phyloP scores from a whole-genome alignment of 2,113 vertebrate genomes.

The Marcusenius ussheri region DNA sequence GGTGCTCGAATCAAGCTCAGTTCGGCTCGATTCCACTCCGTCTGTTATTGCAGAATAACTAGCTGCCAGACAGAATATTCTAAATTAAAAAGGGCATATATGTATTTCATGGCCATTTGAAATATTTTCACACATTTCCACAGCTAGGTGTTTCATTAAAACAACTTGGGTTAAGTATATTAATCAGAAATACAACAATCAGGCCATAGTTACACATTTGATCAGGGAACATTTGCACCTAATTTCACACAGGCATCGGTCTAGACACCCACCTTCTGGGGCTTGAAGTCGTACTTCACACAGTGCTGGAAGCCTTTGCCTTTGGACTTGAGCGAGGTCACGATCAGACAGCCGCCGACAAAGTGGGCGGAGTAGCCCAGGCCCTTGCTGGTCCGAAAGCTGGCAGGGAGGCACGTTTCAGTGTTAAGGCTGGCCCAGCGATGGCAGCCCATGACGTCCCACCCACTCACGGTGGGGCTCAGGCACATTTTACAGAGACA shows the following conservation, averaged over 20 bases:
- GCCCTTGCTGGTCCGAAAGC: constrained; percentile 96
- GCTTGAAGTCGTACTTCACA: constrained; percentile 98
- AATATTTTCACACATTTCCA: background rate
- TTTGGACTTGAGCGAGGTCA: constrained; percentile 95
- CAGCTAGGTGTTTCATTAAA: constrained; percentile 1
- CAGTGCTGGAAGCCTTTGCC: constrained; percentile 98
- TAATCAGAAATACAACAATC: background rate
- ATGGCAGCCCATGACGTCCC: background rate
- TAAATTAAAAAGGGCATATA: background rate
- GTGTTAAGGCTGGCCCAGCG: background rate
- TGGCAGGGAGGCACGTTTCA: constrained; percentile 38
- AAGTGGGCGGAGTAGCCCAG: constrained; percentile 97
- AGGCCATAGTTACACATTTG: background rate
- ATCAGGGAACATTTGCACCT: background rate
- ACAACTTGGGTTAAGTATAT: background rate
- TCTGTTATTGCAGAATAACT: background rate
- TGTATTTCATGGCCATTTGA: background rate
- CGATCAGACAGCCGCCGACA: constrained; percentile 89
- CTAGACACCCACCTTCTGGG: constrained; percentile 79
- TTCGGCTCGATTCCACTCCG: background rate
- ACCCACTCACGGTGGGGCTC: background rate
- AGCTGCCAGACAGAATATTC: background rate
- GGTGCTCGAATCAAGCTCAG: background rate
- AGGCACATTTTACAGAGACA: background rate
- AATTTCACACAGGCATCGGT: background rate